These are phyloP conservation scores for Etheostoma cragini DNA, from an alignment of 2,113 vertebrate genomes.

Conservation along the genomic window DNA sequence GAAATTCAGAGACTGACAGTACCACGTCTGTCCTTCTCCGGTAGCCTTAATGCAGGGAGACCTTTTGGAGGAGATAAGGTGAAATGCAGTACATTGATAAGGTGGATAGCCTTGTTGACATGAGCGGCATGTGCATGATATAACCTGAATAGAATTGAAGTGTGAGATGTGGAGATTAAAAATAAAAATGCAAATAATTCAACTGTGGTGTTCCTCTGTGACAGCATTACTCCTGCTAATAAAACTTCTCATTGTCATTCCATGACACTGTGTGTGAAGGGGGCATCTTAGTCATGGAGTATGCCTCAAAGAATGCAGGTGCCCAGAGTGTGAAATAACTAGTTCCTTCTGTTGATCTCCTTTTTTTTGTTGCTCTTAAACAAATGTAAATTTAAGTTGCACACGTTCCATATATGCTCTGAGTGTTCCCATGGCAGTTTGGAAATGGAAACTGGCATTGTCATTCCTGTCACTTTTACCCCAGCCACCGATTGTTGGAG, in stretches of 20 bases:
- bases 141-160: constrained; percentile 24
- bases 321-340: not conserved
- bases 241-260: not conserved
- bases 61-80: constrained; percentile 20
- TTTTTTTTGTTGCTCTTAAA: not conserved
- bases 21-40: constrained; percentile 3
- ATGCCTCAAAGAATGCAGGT: not conserved
- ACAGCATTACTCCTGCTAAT: not conserved
- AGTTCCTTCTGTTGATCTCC: not conserved
- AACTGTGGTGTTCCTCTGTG: not conserved
- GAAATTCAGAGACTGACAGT: constrained; percentile 22
- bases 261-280: not conserved
- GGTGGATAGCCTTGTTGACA: constrained; percentile 36
- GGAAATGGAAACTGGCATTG: constrained; percentile 30
- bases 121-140: constrained; percentile 29
- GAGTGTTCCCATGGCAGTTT: not conserved
- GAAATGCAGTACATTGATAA: constrained; percentile 33
- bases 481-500: constrained; percentile 31
- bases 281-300: not conserved
- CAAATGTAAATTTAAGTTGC: not conserved
- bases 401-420: not conserved
- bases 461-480: constrained; percentile 44
- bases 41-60: constrained; percentile 16
- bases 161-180: constrained; percentile 10
- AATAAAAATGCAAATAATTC: constrained; percentile 17